These are phyloP conservation scores for Cheilosia grossa DNA, from an alignment of 2,888 invertebrate species.

Conservation along the genomic window DNA sequence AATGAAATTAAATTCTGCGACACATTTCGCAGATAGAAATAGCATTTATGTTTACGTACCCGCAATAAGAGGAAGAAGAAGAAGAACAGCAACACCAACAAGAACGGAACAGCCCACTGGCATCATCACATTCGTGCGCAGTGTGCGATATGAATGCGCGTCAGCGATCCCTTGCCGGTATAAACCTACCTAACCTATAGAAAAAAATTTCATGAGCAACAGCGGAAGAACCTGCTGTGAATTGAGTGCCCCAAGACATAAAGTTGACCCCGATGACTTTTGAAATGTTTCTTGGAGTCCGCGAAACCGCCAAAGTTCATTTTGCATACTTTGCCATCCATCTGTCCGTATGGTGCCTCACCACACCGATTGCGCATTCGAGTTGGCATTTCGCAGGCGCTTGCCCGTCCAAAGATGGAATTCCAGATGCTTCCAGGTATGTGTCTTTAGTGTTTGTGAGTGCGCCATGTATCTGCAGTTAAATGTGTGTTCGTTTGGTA, in stretches of 20 bases:
- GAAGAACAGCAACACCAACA: background rate
- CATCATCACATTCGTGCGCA: constrained; percentile 62
- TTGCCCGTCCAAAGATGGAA: constrained; percentile 66
- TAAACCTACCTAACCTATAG: constrained; percentile 5
- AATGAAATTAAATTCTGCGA: constrained; percentile 71
- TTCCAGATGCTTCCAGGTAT: constrained; percentile 66
- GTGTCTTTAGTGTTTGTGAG: constrained; percentile 32
- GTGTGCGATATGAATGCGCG: constrained; percentile 70
- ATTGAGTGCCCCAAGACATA: constrained; percentile 74
- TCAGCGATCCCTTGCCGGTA: constrained; percentile 39
- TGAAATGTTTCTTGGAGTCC: constrained; percentile 73
- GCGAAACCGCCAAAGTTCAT: constrained; percentile 71
- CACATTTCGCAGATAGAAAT: constrained; percentile 60
- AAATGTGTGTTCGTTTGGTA: constrained; percentile 13
- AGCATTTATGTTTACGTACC: background rate
- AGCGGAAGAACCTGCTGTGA: constrained; percentile 75
- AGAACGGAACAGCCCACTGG: constrained; percentile 30
- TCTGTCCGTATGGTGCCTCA: constrained; percentile 67
- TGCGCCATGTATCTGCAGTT: constrained; percentile 38
- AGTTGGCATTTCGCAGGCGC: constrained; percentile 62
- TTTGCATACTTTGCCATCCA: constrained; percentile 72
- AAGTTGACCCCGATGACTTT: constrained; percentile 74
- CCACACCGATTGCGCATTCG: constrained; percentile 39
- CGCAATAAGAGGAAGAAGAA: constrained; percentile 9
- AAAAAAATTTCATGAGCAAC: constrained; percentile 57